Percentiles rank a stretch among this genome's conserved stretches.
Conservation (phyloP, 2,888 invertebrate species). For the Platycheirus rosarum region DNA sequence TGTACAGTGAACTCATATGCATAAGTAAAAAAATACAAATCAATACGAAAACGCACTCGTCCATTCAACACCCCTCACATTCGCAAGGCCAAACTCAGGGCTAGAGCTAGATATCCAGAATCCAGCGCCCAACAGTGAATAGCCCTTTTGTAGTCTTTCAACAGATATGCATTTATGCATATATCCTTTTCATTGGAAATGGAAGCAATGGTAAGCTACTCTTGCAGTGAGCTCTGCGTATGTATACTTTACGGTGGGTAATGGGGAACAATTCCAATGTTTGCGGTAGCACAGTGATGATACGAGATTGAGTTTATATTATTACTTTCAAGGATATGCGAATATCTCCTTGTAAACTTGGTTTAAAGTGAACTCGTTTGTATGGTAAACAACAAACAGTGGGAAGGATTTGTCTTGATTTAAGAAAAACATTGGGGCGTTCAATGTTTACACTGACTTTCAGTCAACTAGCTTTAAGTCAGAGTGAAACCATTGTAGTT, state of each 20-base stretch:
- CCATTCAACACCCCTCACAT: slow-evolving; percentile 34
- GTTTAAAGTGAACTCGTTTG: slow-evolving; percentile 34
- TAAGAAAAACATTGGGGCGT: too few relatives aligned
- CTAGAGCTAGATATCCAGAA: not conserved
- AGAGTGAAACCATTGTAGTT: too few relatives aligned
- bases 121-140: not conserved
- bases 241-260: too few relatives aligned
- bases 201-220: slow-evolving; percentile 33
- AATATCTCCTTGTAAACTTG: slow-evolving; percentile 48
- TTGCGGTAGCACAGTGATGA: slow-evolving; percentile 43
- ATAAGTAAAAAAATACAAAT: slow-evolving; percentile 39
- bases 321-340: slow-evolving; percentile 53
- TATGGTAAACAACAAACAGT: slow-evolving; percentile 27
- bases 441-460: too few relatives aligned
- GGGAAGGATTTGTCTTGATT: slow-evolving; percentile 6
- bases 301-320: slow-evolving; percentile 36
- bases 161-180: not conserved
- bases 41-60: slow-evolving; percentile 52
- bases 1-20: slow-evolving; percentile 15
- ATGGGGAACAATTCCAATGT: slow-evolving; percentile 40
- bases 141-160: slow-evolving; percentile 36
- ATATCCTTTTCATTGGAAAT: slow-evolving; percentile 18
- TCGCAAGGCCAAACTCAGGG: not conserved
- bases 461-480: too few relatives aligned
- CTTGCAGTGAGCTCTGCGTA: slow-evolving; percentile 21